These are phyloP conservation scores for Pycnomerus fuliginosus DNA, from an alignment of 2,888 invertebrate genomes.

Conservation along the genomic window DNA sequence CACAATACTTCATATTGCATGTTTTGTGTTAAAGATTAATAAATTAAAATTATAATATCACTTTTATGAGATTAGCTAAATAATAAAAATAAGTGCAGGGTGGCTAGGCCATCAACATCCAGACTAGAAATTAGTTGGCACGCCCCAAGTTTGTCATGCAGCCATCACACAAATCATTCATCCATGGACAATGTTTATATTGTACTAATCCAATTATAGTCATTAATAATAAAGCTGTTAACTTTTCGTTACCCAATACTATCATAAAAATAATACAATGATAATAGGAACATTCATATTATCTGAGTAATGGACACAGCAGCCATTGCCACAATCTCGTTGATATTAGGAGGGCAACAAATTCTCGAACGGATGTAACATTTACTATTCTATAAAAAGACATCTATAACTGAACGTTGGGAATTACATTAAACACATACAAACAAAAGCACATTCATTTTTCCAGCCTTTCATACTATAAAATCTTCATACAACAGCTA, in stretches of 20 bases:
- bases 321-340: conserved; percentile 38
- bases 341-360: conserved; percentile 46
- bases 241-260: conserved; percentile 27
- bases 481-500: conserved; percentile 37
- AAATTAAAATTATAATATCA: conserved; percentile 43
- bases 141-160: conserved; percentile 28
- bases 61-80: conserved; percentile 35
- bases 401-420: conserved; percentile 37
- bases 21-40: conserved; percentile 34
- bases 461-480: conserved; percentile 26
- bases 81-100: conserved; percentile 35
- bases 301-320: conserved; percentile 27
- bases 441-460: conserved; percentile 29
- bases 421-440: conserved; percentile 36
- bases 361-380: conserved; percentile 48
- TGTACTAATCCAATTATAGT: conserved; percentile 28
- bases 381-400: conserved; percentile 45
- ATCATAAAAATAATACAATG: conserved; percentile 29
- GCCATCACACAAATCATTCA: conserved; percentile 25
- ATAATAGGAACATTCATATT: conserved; percentile 34
- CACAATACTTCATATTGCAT: conserved; percentile 37
- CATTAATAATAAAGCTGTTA: conserved; percentile 23
- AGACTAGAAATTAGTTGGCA: conserved; percentile 49
- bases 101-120: conserved; percentile 37
- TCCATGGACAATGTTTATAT: conserved; percentile 29